Base-by-base conservation (phyloP, 2,113 vertebrate genomes). In the Corynorhinus townsendii region DNA sequence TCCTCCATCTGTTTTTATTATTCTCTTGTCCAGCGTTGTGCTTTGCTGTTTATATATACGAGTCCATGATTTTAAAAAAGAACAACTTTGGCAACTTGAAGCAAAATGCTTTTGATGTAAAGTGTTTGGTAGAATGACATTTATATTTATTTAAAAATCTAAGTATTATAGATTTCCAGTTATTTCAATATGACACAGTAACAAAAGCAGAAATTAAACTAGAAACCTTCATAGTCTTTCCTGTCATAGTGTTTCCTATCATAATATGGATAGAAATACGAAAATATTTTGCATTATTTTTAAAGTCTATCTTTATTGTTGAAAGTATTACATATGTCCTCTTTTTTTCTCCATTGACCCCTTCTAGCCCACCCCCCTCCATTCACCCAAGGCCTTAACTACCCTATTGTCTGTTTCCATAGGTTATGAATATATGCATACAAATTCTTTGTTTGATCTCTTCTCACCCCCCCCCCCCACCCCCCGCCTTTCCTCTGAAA, bases 1-100 rank as follows among this genome's bases (percentile, higher is more conserved):
- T 16, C 88, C 94, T 93, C 97, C 82, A 94, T 94, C 94, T 98
- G 97, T 1, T 93, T 97, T 88, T 94, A 92, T 97, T 96, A 77
- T 96, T 97, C 91, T 97, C 85, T 92, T 40, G 95, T 86, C 94
- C 62, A 43, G 92, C 4, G 43, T 66, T 38, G n/a, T 80, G 89
- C 76, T 96, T 73, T 83, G 52, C 43, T 77, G 11, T 52, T 54
- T 95, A 96, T 77, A 88, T 4, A 52, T 52, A 69, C 73, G 28
- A 92, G 73, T 47, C 52, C 81, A 93, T 66, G 92, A 80, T 73
- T 56, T 56, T 52, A 64, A 71, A 40, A 69, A 77, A 96, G 43
- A 69, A 68, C 59, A 47, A 62, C 59, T 62, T 71, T 43, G 83
- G 85, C 54, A 52, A 82, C 56, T 84, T 91, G 90, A 96, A 86